Percentiles rank a stretch among this genome's conserved stretches.
phyloP scores from a whole-genome alignment of 2,888 invertebrate species.

The Drosophila formosana region DNA sequence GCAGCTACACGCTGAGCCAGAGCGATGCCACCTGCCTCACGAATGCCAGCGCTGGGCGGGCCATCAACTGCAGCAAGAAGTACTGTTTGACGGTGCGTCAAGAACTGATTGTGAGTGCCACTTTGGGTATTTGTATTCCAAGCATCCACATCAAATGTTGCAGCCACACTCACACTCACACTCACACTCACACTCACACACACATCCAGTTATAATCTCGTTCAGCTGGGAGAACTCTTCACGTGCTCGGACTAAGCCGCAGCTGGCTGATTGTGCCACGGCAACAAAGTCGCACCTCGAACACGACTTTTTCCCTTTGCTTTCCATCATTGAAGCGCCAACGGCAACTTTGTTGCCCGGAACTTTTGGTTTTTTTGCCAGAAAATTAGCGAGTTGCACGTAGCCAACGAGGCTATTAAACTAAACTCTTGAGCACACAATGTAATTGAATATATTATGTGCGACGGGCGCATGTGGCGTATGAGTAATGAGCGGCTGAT shows the following conservation, averaged over 20 bases:
- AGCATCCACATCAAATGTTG: slow-evolving; percentile 15
- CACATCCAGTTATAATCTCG: slow-evolving; percentile 22
- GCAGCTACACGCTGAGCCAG: slow-evolving; percentile 86
- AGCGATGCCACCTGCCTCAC: slow-evolving; percentile 87
- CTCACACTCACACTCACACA: too few species aligned
- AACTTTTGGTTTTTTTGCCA: slow-evolving; percentile 40
- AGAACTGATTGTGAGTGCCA: slow-evolving; percentile 87
- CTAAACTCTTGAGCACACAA: slow-evolving; percentile 29
- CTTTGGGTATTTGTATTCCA: slow-evolving; percentile 8
- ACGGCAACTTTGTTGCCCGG: slow-evolving; percentile 59
- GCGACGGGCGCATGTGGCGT: slow-evolving; percentile 52
- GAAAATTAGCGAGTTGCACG: slow-evolving; percentile 69
- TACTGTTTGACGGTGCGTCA: slow-evolving; percentile 89
- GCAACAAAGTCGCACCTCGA: slow-evolving; percentile 66
- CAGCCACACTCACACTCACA: too few species aligned
- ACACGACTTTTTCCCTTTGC: slow-evolving; percentile 1
- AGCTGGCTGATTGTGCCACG: slow-evolving; percentile 44
- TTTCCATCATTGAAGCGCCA: not conserved
- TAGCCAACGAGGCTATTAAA: slow-evolving; percentile 46
- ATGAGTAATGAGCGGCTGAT: slow-evolving; percentile 53
- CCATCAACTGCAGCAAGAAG: slow-evolving; percentile 87
- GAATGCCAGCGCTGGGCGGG: slow-evolving; percentile 85
- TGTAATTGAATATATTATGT: slow-evolving; percentile 70
- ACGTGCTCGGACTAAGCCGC: slow-evolving; percentile 39
- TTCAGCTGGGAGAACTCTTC: slow-evolving; percentile 25